Evolutionary conservation across 92 coral and sea anemone genomes (phyloP).

Genomic region (Porites evermanni): DNA sequence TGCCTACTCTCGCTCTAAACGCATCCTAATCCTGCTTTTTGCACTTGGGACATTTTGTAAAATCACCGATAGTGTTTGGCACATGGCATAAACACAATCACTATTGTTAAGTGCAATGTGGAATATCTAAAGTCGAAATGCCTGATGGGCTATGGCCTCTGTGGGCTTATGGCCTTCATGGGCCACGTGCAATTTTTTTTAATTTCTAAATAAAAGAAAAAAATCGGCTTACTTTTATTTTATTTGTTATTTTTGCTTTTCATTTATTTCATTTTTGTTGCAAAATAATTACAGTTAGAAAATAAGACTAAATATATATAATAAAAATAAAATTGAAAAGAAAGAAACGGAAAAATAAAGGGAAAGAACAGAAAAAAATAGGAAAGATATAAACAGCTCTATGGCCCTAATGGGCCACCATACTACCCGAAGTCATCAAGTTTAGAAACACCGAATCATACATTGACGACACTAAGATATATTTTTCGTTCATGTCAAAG

Average conservation of each 20-base stretch:
- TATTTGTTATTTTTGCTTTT: background rate
- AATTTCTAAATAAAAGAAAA: background rate
- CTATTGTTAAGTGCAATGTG: background rate
- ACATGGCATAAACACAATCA: too few species aligned
- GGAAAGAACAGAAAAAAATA: background rate
- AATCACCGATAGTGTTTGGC: too few species aligned
- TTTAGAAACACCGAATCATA: too few species aligned
- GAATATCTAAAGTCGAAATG: background rate
- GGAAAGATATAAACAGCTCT: background rate
- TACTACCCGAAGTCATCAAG: background rate
- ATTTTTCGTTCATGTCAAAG: too few species aligned
- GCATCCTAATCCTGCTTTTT: constrained; percentile 16
- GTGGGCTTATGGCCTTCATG: too few species aligned
- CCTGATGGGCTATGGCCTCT: background rate
- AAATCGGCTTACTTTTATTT: background rate
- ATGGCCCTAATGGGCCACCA: constrained; percentile 11
- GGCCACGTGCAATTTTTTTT: background rate
- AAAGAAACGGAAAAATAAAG: background rate
- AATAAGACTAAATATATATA: background rate
- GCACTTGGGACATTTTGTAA: too few species aligned
- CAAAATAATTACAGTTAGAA: background rate
- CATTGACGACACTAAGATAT: too few species aligned
- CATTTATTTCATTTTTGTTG: background rate
- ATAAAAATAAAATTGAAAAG: background rate
- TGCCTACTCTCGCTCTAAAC: constrained; percentile 44